Evolutionary conservation across 2,888 invertebrate genomes (phyloP).

Genomic region (Adelognathus sp.): DNA sequence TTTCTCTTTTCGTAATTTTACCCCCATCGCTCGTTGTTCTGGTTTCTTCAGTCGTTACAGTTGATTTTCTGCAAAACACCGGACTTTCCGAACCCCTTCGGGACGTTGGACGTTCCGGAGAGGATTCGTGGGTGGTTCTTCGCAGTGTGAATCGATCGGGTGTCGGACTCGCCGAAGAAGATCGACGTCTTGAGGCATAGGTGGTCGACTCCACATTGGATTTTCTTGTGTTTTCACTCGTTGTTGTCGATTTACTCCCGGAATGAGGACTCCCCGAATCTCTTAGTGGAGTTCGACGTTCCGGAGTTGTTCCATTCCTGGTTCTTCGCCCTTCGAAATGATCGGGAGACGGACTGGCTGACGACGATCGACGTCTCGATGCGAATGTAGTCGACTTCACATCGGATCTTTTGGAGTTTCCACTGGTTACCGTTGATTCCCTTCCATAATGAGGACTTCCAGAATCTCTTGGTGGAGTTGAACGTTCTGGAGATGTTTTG

Average conservation of each 20-base stretch:
- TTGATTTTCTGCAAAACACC: conserved; percentile 1
- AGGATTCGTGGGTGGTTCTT: conserved; percentile 11
- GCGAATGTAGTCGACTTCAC: conserved; percentile 28
- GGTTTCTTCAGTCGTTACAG: neutral
- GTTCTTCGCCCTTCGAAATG: neutral
- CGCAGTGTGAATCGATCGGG: neutral
- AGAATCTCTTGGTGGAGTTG: conserved; percentile 30
- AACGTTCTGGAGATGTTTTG: conserved; percentile 27
- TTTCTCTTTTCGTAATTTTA: neutral
- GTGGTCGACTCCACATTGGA: conserved; percentile 31
- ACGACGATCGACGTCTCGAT: conserved; percentile 36
- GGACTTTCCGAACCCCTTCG: conserved; percentile 39
- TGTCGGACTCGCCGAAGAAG: conserved; percentile 12
- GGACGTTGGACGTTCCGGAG: conserved; percentile 17
- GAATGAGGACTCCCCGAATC: conserved; percentile 35
- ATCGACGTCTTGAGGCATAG: conserved; percentile 34
- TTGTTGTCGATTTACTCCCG: conserved; percentile 13
- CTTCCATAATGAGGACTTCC: conserved; percentile 27
- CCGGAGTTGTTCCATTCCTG: conserved; percentile 12
- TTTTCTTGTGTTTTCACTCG: neutral
- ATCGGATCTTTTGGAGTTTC: conserved; percentile 9
- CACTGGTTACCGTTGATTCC: conserved; percentile 8
- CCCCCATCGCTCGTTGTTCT: neutral
- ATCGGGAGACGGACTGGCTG: neutral
- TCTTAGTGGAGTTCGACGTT: conserved; percentile 30